A percentile compares a stretch with the other conserved stretches of the same genome.
Evolutionary conservation across 2,113 vertebrate species (phyloP).

Genomic region (Forbesichthys agassizii): DNA sequence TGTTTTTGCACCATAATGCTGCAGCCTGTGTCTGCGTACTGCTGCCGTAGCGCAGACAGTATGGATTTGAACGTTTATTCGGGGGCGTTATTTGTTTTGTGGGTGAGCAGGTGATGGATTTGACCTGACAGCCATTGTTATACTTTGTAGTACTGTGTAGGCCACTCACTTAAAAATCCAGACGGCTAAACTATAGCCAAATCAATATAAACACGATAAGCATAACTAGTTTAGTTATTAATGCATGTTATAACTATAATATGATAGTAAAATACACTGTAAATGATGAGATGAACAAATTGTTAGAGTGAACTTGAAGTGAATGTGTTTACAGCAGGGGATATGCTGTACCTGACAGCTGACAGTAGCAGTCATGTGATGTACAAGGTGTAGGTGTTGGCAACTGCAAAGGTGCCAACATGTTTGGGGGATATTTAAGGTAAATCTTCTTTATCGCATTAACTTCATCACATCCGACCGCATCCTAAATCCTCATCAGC

Average conservation of each 20-base stretch:
- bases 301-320: conserved; percentile 25
- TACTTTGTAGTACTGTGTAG: no score
- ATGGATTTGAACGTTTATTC: background rate
- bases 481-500: background rate
- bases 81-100: background rate
- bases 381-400: conserved; percentile 30
- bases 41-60: background rate
- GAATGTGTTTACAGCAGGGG: conserved; percentile 9
- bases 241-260: no score
- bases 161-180: no score
- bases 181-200: background rate
- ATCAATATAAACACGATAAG: background rate
- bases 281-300: no score
- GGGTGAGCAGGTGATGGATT: background rate
- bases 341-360: conserved; percentile 38
- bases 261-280: no score
- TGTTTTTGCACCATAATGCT: conserved; percentile 1
- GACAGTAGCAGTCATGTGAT: conserved; percentile 24
- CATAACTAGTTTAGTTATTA: no score
- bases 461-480: background rate
- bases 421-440: background rate
- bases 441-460: background rate
- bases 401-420: conserved; percentile 32
- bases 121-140: background rate
- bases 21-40: background rate